phyloP scores from a whole-genome alignment of 2,888 invertebrate species.

The Epinotia bilunana region DNA sequence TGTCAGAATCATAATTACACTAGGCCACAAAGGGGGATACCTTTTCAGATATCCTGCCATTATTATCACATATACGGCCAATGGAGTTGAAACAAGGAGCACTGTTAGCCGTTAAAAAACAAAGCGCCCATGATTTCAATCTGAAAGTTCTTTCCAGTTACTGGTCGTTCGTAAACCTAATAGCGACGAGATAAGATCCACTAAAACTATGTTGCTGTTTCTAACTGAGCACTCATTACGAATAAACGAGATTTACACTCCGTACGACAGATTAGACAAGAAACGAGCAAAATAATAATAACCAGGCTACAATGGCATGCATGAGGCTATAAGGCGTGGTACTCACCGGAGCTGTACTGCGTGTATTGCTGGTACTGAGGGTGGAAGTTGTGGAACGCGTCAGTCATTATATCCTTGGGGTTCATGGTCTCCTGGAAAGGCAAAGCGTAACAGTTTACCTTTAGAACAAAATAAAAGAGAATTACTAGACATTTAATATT shows the following conservation, averaged over 20 bases:
- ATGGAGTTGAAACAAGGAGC: no score
- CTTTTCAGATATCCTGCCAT: not conserved
- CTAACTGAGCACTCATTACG: not conserved
- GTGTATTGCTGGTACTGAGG: constrained; percentile 99
- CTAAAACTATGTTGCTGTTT: not conserved
- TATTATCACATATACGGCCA: not conserved
- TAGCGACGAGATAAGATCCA: not conserved
- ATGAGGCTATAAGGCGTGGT: not conserved
- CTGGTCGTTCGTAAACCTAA: not conserved
- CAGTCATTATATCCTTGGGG: constrained; percentile 99
- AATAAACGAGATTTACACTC: not conserved
- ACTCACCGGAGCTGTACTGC: constrained; percentile 96
- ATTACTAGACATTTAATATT: no score
- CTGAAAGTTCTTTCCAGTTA: not conserved
- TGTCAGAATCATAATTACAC: not conserved
- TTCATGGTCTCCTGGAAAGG: constrained; percentile 95
- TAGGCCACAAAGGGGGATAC: not conserved
- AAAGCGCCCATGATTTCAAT: not conserved
- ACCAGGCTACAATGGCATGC: constrained; percentile 42
- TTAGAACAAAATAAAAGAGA: no score
- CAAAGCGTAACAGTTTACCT: constrained; percentile 68
- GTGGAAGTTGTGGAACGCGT: constrained; percentile 99
- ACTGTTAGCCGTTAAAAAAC: no score
- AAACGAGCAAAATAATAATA: constrained; percentile 44
- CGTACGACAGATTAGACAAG: constrained; percentile 16